These are phyloP conservation scores for Petrocephalus schoutedeni DNA, from an alignment of 2,797 vertebrate genomes.

Conservation along the genomic window DNA sequence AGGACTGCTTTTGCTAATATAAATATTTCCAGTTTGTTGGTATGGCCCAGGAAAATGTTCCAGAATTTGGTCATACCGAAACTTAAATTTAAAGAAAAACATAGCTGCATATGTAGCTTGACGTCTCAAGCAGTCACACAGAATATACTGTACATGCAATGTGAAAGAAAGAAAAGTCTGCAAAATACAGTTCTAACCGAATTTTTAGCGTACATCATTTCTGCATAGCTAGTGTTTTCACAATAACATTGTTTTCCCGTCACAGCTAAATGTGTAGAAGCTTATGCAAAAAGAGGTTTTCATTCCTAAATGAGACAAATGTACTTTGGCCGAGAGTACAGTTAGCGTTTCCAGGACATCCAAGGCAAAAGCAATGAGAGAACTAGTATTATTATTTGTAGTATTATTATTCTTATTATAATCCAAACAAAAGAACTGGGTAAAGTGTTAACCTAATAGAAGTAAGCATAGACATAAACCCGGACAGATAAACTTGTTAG, in stretches of 20 bases:
- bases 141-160: background rate
- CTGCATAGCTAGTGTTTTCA: background rate
- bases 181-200: background rate
- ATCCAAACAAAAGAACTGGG: no score
- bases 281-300: background rate
- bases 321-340: background rate
- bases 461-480: no score
- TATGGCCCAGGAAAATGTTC: constrained; percentile 3
- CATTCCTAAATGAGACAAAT: background rate
- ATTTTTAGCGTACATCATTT: background rate
- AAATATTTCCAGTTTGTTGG: constrained; percentile 15
- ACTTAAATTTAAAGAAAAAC: background rate
- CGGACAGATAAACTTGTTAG: no score
- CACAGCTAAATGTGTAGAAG: background rate
- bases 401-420: no score
- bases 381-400: no score
- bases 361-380: background rate
- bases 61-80: constrained; percentile 7
- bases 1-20: background rate
- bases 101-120: background rate
- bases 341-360: background rate
- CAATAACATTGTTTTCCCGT: background rate
- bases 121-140: background rate
- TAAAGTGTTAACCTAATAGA: no score
- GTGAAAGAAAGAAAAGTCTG: background rate